Evolutionary conservation across 2,113 vertebrate species (phyloP), one percentile per base, ranked within the genome.

Genomic region (Mesoclemmys tuberculata): DNA sequence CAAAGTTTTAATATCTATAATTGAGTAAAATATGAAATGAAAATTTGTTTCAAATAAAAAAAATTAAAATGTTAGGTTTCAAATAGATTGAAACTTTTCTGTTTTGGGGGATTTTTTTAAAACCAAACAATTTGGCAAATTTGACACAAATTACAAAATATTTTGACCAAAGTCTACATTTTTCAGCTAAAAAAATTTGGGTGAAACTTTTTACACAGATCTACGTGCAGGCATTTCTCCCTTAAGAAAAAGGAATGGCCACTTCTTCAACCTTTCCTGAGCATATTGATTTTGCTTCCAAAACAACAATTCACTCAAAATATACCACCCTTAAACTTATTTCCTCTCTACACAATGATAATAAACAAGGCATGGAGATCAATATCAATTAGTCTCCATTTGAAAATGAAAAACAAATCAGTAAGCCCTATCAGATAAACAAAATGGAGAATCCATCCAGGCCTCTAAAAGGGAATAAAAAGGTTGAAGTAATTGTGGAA

Each of bases 351-450:
- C 80, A 93, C 89, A 80, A 44, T 93, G 52, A 92, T 93, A 95
- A 93, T 96, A 90, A 96, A 90, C 27, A 93, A 91, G n/a, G 1
- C 29, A 93, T 84, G 90, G 71, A 94, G 61, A 95, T 97, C 90
- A 96, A 96, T 96, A 95, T 96, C 48, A 95, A 87, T 97, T 97
- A 97, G 6, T 18, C 52, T 95, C 14, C 49, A 93, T 95, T 97
- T 44, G 90, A 54, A 97, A 97, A 86, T 90, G 12, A 97, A 91
- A 95, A 96, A 93, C 71, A 92, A 95, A 90, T 92, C 74, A 95
- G 80, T 56, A 93, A 95, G 9, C 27, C 9, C 84, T 94, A 75
- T 95, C 90, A 85, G 27, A 31, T 84, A 90, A 96, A 94, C 24
- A 91, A 92, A 96, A 80, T 77, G 6, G 2, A 46, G 5, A 95